Conservation (phyloP, 1,140 invertebrate species). For the Procambarus clarkii region DNA sequence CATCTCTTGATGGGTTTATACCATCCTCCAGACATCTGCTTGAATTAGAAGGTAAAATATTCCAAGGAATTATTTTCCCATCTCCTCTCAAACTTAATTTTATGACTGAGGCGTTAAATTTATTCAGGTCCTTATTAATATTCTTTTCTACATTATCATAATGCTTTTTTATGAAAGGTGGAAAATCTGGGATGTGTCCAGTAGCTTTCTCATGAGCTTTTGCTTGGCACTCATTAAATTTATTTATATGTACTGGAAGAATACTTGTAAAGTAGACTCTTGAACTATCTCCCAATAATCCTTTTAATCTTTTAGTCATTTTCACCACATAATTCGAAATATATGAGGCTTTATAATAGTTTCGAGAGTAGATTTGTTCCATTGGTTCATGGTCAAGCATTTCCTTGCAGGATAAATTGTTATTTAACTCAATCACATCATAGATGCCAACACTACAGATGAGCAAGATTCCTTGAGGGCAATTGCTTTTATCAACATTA, state of each 20-base stretch:
- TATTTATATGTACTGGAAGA: background rate
- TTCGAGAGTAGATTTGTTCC: background rate
- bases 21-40: background rate
- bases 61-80: background rate
- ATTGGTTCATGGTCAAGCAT: background rate
- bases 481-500: background rate
- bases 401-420: background rate
- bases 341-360: background rate
- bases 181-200: background rate
- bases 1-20: background rate
- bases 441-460: constrained; percentile 1
- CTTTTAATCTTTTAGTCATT: background rate
- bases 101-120: background rate
- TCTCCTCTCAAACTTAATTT: background rate
- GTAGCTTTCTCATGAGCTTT: background rate
- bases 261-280: background rate
- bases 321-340: background rate
- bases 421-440: background rate
- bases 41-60: background rate
- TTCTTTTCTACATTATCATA: background rate
- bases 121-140: background rate
- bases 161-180: too few relatives aligned
- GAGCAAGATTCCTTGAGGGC: background rate
- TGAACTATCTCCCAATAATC: background rate
- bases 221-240: background rate